Evolutionary conservation across 2,113 vertebrate species (phyloP).

Genomic region (Plectropomus leopardus): DNA sequence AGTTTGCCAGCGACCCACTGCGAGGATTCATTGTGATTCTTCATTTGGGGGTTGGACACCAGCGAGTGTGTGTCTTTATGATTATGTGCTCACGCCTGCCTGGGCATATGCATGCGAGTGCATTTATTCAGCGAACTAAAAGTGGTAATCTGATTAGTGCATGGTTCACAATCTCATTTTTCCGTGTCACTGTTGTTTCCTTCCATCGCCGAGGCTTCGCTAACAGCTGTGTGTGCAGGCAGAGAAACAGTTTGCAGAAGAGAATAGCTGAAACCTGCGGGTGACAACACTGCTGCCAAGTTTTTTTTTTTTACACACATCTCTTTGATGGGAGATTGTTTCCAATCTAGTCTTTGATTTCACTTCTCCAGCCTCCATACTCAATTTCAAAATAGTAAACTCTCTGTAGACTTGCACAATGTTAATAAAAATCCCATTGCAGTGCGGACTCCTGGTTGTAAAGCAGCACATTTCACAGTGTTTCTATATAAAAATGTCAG

Average conservation of each 20-base stretch:
- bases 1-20: slow-evolving; percentile 31
- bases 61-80: slow-evolving; percentile 15
- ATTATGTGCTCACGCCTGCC: background rate
- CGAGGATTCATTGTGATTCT: slow-evolving; percentile 29
- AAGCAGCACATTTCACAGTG: slow-evolving; percentile 8
- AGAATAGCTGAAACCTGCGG: slow-evolving; percentile 20
- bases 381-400: slow-evolving; percentile 40
- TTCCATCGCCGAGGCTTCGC: slow-evolving; percentile 19
- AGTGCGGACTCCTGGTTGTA: background rate
- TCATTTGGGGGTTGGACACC: background rate
- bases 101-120: background rate
- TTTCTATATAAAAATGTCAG: background rate
- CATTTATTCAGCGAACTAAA: slow-evolving; percentile 54
- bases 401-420: slow-evolving; percentile 14
- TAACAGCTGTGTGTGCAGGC: slow-evolving; percentile 32
- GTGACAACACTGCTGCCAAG: slow-evolving; percentile 42
- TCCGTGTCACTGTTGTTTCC: slow-evolving; percentile 42
- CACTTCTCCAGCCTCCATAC: slow-evolving; percentile 11
- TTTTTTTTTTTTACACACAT: slow-evolving; percentile 27
- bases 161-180: slow-evolving; percentile 42
- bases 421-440: slow-evolving; percentile 31
- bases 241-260: slow-evolving; percentile 1
- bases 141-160: slow-evolving; percentile 56
- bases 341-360: slow-evolving; percentile 41
- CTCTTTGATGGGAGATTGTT: slow-evolving; percentile 41